Conservation (phyloP, 2,113 vertebrate genomes). For the Macquaria australasica region DNA sequence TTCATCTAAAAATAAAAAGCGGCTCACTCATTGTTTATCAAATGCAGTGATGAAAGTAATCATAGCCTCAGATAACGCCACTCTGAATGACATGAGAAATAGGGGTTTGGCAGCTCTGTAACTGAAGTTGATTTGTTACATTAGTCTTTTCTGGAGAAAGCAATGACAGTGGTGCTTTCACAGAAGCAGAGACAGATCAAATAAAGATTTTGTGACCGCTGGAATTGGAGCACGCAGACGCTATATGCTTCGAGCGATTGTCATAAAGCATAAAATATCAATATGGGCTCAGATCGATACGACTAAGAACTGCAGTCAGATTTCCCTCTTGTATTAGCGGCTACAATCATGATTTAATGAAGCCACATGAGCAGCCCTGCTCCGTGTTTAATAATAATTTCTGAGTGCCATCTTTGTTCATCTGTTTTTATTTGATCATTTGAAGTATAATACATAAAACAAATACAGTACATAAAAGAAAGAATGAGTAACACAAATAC, state of each 20-base stretch:
- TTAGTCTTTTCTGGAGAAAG: neutral
- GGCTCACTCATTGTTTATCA: slow-evolving; percentile 1
- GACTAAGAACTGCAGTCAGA: neutral
- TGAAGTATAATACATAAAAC: slow-evolving; percentile 60
- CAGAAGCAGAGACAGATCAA: neutral
- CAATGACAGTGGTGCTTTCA: neutral
- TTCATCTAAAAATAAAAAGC: neutral
- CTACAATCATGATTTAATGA: slow-evolving; percentile 28
- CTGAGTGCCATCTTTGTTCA: slow-evolving; percentile 19
- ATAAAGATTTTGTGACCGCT: neutral
- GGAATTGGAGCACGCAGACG: neutral
- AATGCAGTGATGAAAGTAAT: neutral
- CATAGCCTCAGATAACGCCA: neutral
- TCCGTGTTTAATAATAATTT: neutral
- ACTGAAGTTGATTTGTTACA: neutral
- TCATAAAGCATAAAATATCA: neutral
- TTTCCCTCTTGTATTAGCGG: slow-evolving; percentile 1
- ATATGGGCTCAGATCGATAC: neutral
- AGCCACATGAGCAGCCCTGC: neutral
- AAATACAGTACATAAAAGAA: slow-evolving; percentile 65
- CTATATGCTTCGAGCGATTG: neutral
- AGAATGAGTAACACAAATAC: slow-evolving; percentile 44
- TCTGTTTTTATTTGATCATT: slow-evolving; percentile 53
- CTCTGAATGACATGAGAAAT: neutral
- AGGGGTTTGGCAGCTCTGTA: neutral